A percentile compares a stretch with the other conserved stretches of the same genome.
phyloP scores from a whole-genome alignment of 2,888 invertebrate genomes.

The Drosophila ochracea region DNA sequence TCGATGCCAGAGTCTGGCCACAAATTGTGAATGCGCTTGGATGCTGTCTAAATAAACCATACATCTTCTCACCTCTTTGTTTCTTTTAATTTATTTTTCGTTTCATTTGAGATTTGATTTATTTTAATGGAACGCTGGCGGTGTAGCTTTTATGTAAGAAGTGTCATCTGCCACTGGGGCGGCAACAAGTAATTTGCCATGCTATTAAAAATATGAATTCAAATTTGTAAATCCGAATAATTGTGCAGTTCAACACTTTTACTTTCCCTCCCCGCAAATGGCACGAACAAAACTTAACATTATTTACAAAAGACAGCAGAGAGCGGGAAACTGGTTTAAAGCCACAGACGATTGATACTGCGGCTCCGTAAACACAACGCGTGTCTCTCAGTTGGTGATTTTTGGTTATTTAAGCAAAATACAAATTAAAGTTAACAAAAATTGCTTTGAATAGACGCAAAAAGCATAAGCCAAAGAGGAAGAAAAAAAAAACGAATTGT shows the following conservation, averaged over 20 bases:
- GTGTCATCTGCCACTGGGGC: conserved; percentile 60
- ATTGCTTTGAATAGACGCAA: conserved; percentile 50
- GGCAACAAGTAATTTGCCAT: conserved; percentile 64
- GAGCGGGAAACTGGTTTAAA: conserved; percentile 46
- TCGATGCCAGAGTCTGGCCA: conserved; percentile 5
- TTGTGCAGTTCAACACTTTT: conserved; percentile 73
- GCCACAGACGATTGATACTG: conserved; percentile 34
- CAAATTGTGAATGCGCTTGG: conserved; percentile 19
- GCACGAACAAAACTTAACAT: conserved; percentile 9
- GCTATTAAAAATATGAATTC: conserved; percentile 57
- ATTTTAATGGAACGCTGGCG: conserved; percentile 54
- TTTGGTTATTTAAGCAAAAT: conserved; percentile 51
- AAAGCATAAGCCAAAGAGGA: conserved; percentile 40
- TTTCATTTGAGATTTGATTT: conserved; percentile 63
- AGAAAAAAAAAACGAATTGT: conserved; percentile 42
- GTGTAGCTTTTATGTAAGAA: conserved; percentile 54
- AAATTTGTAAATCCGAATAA: conserved; percentile 62
- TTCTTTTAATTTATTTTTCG: conserved; percentile 17
- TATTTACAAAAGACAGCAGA: conserved; percentile 38
- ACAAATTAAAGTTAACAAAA: conserved; percentile 30
- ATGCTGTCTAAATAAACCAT: conserved; percentile 43
- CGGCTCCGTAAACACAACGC: conserved; percentile 7
- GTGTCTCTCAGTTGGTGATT: conserved; percentile 59
- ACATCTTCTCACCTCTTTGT: background rate
- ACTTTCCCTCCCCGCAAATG: conserved; percentile 50